A percentile compares a stretch with the other conserved stretches of the same genome.
These are phyloP conservation scores for Eumeta japonica DNA, from an alignment of 1,140 invertebrate genomes.

Conservation along the genomic window DNA sequence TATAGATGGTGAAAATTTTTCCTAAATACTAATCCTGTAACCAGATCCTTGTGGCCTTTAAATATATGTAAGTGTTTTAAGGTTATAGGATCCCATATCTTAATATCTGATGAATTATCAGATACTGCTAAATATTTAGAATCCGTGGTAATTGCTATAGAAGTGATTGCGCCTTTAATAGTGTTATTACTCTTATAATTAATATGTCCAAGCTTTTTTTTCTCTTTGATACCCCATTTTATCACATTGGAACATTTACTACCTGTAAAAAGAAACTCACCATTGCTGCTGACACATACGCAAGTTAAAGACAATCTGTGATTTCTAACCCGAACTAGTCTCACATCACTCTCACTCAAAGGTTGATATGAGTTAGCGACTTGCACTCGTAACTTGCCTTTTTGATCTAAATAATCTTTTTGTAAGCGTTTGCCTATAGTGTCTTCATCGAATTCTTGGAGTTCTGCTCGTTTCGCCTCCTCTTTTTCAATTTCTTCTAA, in stretches of 20 bases:
- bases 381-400: conserved; percentile 72
- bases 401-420: conserved; percentile 82
- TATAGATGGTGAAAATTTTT: conserved; percentile 87
- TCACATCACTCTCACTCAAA: conserved; percentile 49
- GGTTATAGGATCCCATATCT: conserved; percentile 79
- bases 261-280: conserved; percentile 74
- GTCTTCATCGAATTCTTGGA: conserved; percentile 67
- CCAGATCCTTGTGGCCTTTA: conserved; percentile 71
- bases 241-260: conserved; percentile 87
- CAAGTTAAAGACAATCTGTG: conserved; percentile 82
- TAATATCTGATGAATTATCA: conserved; percentile 73
- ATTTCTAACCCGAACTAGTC: conserved; percentile 65
- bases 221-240: conserved; percentile 71
- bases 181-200: conserved; percentile 59
- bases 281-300: conserved; percentile 74
- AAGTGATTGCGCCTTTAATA: conserved; percentile 61
- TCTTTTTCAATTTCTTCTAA: conserved; percentile 81
- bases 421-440: conserved; percentile 71
- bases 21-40: conserved; percentile 83
- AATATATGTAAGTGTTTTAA: conserved; percentile 80
- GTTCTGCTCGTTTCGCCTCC: conserved; percentile 69
- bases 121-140: conserved; percentile 82
- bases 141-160: conserved; percentile 81
- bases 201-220: conserved; percentile 57
- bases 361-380: conserved; percentile 69